A percentile compares a stretch with the other conserved stretches of the same genome.
phyloP scores from a whole-genome alignment of 2,888 invertebrate genomes.

The Leptinotarsa rubiginosa region DNA sequence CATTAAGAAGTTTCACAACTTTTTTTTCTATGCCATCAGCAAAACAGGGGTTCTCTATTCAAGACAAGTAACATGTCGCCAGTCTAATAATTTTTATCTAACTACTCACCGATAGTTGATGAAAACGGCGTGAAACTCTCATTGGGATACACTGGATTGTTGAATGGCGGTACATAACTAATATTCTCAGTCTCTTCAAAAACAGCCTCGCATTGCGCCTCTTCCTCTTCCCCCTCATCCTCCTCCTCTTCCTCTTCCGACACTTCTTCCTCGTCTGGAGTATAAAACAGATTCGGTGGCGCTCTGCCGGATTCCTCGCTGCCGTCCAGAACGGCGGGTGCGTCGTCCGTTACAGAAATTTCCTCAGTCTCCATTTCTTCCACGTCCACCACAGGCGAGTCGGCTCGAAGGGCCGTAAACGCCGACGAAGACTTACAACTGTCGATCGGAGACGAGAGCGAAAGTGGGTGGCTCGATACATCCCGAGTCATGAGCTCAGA shows the following conservation, averaged over 20 bases:
- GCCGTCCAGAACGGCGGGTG: conserved; percentile 42
- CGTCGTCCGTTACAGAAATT: conserved; percentile 26
- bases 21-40: too few relatives aligned
- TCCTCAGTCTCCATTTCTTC: conserved; percentile 39
- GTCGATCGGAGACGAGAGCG: conserved; percentile 36
- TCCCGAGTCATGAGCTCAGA: conserved; percentile 41
- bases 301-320: conserved; percentile 31
- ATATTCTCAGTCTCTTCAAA: conserved; percentile 55
- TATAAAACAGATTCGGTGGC: conserved; percentile 59
- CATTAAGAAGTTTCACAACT: too few relatives aligned
- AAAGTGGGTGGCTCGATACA: conserved; percentile 31
- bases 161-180: conserved; percentile 66
- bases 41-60: too few relatives aligned
- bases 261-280: conserved; percentile 62
- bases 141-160: conserved; percentile 66
- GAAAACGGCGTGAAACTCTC: conserved; percentile 62
- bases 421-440: conserved; percentile 30
- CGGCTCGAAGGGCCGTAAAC: conserved; percentile 16
- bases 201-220: conserved; percentile 31
- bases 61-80: too few relatives aligned
- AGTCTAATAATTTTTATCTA: too few relatives aligned
- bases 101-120: conserved; percentile 53
- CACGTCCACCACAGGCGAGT: conserved; percentile 23
- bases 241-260: conserved; percentile 37
- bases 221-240: conserved; percentile 23